Evolutionary conservation across 2,113 vertebrate genomes (phyloP), one percentile per base, ranked within the genome.

Genomic region (Pogonocichla stellata): DNA sequence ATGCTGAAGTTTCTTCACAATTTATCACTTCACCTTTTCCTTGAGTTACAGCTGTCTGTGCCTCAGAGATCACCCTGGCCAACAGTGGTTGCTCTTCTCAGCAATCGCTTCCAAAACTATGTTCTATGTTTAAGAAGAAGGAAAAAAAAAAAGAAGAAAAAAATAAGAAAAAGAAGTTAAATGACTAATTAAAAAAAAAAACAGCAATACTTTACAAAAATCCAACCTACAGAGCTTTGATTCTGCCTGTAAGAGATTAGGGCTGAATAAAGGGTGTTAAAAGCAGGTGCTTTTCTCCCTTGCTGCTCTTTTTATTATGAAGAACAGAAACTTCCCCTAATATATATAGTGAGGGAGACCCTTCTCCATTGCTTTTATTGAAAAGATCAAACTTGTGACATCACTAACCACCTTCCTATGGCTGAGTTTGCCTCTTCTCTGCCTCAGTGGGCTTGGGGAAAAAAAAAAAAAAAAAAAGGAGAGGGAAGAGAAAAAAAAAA

Each of bases 21-120:
- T 93, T 87, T 93, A 79, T 95, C 94, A 96, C 95, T 95, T 98
- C 94, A 97, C 98, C 97, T 98, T 98, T 97, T 96, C 67, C 94
- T 97, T 95, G 97, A 94, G 88, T 95, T 96, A 91, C 69, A 95
- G 87, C 91, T 87, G 96, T 96, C 88, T 95, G 71, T 92, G 75
- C 74, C 82, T 95, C 78, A 93, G 86, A 83, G 81, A 93, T 91
- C 93, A 78, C 92, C 29, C 62, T 96, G 96, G 93, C 74, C 92
- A 85, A 94, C 80, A 72, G 70, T 93, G 61, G 88, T 75, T 92
- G 91, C 75, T 96, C 93, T 96, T 97, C 91, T 88, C 89, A 91
- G 88, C 81, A 78, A 74, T 73, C 16, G 65, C 51, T 95, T 96
- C 94, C 91, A 95, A 92, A 95, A 95, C 34, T 84, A 69, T 86